Evolutionary conservation across 2,113 vertebrate genomes (phyloP).

Genomic region (Rhinogobius similis): DNA sequence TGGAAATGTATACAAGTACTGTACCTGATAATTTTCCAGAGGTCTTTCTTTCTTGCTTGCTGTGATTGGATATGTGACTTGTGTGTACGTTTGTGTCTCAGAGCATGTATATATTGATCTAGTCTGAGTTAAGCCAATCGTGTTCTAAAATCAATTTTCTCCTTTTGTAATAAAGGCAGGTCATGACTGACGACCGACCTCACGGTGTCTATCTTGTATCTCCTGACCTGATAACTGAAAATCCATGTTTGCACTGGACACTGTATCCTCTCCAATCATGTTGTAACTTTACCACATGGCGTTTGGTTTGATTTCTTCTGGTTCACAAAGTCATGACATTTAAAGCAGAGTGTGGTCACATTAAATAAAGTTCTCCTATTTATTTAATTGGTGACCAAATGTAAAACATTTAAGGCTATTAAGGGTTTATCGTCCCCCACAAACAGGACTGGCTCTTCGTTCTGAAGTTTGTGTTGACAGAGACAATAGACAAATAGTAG

Average conservation of each 20-base stretch:
- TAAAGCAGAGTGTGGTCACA: no score
- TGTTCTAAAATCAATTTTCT: slow-evolving; percentile 49
- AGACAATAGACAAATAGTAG: slow-evolving; percentile 1
- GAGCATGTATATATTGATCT: slow-evolving; percentile 20
- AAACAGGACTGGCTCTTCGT: slow-evolving; percentile 11
- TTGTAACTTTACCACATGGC: slow-evolving; percentile 4
- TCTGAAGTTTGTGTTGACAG: slow-evolving; percentile 11
- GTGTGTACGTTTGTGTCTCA: slow-evolving; percentile 10
- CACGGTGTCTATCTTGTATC: slow-evolving; percentile 25
- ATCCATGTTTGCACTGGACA: slow-evolving; percentile 16
- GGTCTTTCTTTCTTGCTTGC: not conserved
- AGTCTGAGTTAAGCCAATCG: slow-evolving; percentile 19
- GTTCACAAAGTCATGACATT: no score
- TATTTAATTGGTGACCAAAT: no score
- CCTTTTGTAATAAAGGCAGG: slow-evolving; percentile 33
- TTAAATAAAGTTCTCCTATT: no score
- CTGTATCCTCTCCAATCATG: slow-evolving; percentile 1
- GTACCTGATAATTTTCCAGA: no score
- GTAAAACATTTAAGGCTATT: not conserved
- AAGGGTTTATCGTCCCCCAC: not conserved
- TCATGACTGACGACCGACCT: slow-evolving; percentile 38
- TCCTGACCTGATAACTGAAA: slow-evolving; percentile 30
- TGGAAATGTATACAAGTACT: no score
- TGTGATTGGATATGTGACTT: not conserved
- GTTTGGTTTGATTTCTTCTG: not conserved